phyloP scores from a whole-genome alignment of 1,140 invertebrate species.

The Diploscapter pachys region DNA sequence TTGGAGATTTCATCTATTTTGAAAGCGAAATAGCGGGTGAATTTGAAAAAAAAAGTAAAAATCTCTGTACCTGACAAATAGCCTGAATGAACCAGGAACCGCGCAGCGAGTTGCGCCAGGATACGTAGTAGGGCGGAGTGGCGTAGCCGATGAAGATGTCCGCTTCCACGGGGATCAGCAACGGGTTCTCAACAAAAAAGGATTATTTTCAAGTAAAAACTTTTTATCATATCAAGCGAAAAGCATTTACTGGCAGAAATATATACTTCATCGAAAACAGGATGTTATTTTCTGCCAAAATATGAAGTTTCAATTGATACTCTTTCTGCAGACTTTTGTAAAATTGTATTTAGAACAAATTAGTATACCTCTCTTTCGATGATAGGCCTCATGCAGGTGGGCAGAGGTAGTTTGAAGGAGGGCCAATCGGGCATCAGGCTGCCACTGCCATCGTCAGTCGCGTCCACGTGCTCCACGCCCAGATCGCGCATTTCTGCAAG shows the following conservation, averaged over 20 bases:
- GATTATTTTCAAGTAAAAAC: slow-evolving; percentile 30
- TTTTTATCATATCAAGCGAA: too few species aligned
- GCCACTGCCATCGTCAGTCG: too few species aligned
- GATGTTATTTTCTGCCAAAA: neutral
- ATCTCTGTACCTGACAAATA: slow-evolving; percentile 65
- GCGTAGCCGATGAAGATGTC: slow-evolving; percentile 71
- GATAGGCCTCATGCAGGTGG: too few species aligned
- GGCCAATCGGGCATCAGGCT: too few species aligned
- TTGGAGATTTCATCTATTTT: too few species aligned
- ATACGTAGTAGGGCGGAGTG: slow-evolving; percentile 68
- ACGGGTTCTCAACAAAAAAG: slow-evolving; percentile 45
- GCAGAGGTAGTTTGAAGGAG: too few species aligned
- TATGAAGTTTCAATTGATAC: neutral
- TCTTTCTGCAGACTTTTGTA: neutral
- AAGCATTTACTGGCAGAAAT: neutral
- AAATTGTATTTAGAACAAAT: neutral
- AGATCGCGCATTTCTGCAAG: too few species aligned
- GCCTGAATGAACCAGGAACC: slow-evolving; percentile 76
- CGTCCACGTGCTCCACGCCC: too few species aligned
- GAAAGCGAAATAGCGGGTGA: too few species aligned
- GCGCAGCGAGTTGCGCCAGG: slow-evolving; percentile 66
- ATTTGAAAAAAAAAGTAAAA: too few species aligned
- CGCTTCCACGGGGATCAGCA: slow-evolving; percentile 47
- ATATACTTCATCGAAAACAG: neutral
- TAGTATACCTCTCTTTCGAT: neutral